Conservation (phyloP, 2,113 vertebrate genomes). For the Phyllostomus hastatus region DNA sequence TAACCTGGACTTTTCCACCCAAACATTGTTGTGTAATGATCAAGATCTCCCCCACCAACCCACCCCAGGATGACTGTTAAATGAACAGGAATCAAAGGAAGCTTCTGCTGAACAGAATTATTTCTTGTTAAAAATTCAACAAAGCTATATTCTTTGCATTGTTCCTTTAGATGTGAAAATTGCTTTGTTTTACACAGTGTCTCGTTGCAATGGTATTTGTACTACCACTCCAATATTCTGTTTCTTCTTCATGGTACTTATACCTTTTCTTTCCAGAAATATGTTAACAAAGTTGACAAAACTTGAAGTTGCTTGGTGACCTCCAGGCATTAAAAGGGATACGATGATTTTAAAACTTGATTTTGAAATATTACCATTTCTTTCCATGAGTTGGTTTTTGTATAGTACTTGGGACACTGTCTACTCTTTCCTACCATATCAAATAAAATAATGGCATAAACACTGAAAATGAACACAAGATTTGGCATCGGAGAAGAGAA, state of each 20-base stretch:
- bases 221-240: background rate
- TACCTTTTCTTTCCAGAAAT: conserved; percentile 9
- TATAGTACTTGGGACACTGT: background rate
- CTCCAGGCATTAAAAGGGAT: background rate
- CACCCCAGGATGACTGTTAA: background rate
- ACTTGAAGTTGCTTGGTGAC: background rate
- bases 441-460: background rate
- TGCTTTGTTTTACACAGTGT: background rate
- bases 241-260: background rate
- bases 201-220: background rate
- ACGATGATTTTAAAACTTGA: background rate
- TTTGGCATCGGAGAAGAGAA: background rate
- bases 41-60: background rate
- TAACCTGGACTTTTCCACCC: background rate
- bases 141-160: background rate
- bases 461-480: background rate
- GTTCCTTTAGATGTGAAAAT: background rate
- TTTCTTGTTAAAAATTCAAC: background rate
- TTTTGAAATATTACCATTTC: background rate
- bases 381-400: background rate
- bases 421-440: background rate
- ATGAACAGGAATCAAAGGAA: background rate
- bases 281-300: background rate
- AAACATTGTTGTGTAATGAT: background rate
- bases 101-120: background rate